Base-by-base conservation (phyloP, 2,113 vertebrate genomes). In the Hystrix cristata region DNA sequence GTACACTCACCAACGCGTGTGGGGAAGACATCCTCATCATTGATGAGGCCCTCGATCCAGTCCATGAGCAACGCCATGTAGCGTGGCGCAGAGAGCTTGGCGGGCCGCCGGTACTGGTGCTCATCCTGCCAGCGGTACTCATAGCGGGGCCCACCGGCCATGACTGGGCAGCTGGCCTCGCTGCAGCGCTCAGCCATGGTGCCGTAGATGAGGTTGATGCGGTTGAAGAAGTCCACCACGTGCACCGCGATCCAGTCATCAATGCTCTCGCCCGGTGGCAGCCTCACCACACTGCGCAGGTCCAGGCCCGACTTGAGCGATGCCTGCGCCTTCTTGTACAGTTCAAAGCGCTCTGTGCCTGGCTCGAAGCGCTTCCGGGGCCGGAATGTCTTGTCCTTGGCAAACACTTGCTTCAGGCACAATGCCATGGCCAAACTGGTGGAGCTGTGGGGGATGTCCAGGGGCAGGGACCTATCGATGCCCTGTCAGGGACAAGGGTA, bases 41-140 rank as follows among this genome's bases (percentile, higher is more conserved):
- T 99, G 97, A 99, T 99, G 94, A 99, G 99, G 27, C 99, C 99
- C 98, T 99, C 99, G 0, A 99, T 99, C 99, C 99, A 99, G 98
- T 99, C 99, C 99, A 99, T 99, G 96, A 99, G 98, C 98, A 99
- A 98, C 48, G 99, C 99, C 99, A 99, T 99, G 98, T 99, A 99
- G 97, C 99, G 99, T 0, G 99, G 99, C 0, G 99, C 99, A 0
- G 99, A 99, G 69, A 99, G 98, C 98, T 99, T 99, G 97, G 99
- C 99, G 0, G 99, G 99, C 94, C 98, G 99, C 98, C 99, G 99
- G 98, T 99, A 99, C 90, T 99, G 99, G 67, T 99, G 98, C 2
- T 99, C 99, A 0, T 99, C 99, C 98, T 99, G 99, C 99, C 99
- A 99, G 97, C 99, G 98, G 99, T 99, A 99, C 98, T 99, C 99